Base-by-base conservation (phyloP, 2,888 invertebrate species). In the Pollenia angustigena region DNA sequence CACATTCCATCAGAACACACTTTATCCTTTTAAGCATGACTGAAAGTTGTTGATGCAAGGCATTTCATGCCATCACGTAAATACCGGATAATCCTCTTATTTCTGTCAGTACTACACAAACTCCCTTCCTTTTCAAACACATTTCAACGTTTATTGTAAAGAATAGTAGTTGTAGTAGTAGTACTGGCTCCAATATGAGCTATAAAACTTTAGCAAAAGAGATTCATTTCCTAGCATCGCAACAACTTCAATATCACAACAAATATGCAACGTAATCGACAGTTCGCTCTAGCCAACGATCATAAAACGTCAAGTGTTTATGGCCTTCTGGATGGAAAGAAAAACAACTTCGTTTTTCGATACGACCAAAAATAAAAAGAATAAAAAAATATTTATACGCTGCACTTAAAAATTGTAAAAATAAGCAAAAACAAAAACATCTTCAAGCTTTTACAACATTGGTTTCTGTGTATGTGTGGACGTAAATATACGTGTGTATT, bases 271-370 rank as follows among this genome's bases (percentile, higher is more conserved):
- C 6, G 32, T 32, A 32, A 32, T 32, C 32, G 32, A 66, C 72
- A 69, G 52, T 60, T 69, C 56, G 69, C 76, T 69, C 58, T 46
- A 69, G 60, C 68, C 58, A 76, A 60, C 46, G 87, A 81, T 87
- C 84, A 81, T 87, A 87, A 87, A 87, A 87, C 76, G 76, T 84
- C 83, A 87, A 87, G 87, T 87, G 87, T 87, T 87, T 87, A 87
- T 84, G 62, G 76, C 84, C 76, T 85, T 80, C 84, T 74, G 79
- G 74, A 74, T 75, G 46, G 79, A 79, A 58, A 18, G 10, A 16
- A 46, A 4, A 44, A 23, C 71, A 58, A 12, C 50, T 40, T 58
- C 48, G 71, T 69, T 83, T 76, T 71, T 46, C 66, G 32, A 52
- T 56, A 32, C 54, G 10, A 50, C 62, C 14, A 75, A 46, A 76